These are phyloP conservation scores for Samia ricini DNA, from an alignment of 1,140 invertebrate species.

Conservation along the genomic window DNA sequence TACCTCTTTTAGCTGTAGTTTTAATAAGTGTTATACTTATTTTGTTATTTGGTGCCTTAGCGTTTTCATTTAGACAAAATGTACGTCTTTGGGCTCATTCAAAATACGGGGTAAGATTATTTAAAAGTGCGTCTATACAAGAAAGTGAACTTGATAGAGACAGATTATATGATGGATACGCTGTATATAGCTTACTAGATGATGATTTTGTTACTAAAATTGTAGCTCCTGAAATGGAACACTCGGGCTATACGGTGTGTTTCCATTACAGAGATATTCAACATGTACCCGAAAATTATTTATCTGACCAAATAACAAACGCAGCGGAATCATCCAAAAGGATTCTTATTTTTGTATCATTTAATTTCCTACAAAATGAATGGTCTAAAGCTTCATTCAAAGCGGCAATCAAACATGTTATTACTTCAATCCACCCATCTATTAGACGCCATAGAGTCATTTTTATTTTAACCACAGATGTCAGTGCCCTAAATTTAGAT, in stretches of 20 bases:
- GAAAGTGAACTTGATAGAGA: conserved; percentile 86
- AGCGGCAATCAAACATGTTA: conserved; percentile 84
- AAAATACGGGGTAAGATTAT: conserved; percentile 85
- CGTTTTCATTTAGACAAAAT: conserved; percentile 88
- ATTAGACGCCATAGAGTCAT: conserved; percentile 85
- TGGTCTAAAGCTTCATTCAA: conserved; percentile 86
- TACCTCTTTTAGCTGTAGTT: conserved; percentile 84
- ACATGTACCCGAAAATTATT: conserved; percentile 83
- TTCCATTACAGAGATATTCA: conserved; percentile 87
- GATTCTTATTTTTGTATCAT: conserved; percentile 85
- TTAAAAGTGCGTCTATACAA: conserved; percentile 84
- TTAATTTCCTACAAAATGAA: conserved; percentile 85
- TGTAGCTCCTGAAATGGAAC: conserved; percentile 89
- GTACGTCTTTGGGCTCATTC: conserved; percentile 86
- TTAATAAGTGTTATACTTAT: conserved; percentile 85
- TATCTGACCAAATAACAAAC: conserved; percentile 87
- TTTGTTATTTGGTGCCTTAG: conserved; percentile 82
- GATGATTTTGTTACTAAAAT: conserved; percentile 89
- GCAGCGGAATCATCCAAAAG: conserved; percentile 86
- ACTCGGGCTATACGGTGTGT: conserved; percentile 84
- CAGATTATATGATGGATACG: conserved; percentile 90
- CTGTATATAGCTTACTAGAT: conserved; percentile 93
- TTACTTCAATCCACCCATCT: conserved; percentile 81
- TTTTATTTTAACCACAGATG: conserved; percentile 83
- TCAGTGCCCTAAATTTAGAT: conserved; percentile 88